A percentile compares a stretch with the other conserved stretches of the same genome.
These are phyloP conservation scores for Drosophila gaucha DNA, from an alignment of 2,888 invertebrate genomes.

Conservation along the genomic window DNA sequence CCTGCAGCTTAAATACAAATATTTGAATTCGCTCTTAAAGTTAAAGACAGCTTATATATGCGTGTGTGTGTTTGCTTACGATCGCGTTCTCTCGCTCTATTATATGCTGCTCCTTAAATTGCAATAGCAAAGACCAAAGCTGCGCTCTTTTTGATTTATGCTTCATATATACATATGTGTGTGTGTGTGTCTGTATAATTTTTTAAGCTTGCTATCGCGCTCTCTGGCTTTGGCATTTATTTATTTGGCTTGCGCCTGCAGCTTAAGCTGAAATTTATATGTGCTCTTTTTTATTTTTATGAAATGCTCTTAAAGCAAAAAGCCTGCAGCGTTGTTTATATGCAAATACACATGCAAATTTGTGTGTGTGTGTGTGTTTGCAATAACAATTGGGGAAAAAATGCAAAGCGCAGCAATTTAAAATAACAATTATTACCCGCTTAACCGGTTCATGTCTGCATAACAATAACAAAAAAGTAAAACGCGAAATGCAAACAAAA, in stretches of 20 bases:
- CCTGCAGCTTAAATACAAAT: neutral
- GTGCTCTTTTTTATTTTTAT: neutral
- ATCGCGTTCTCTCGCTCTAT: neutral
- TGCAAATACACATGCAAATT: too few relatives aligned
- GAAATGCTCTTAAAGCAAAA: neutral
- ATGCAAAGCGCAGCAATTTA: slow-evolving; percentile 35
- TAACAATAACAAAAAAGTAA: slow-evolving; percentile 29
- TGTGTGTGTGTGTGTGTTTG: slow-evolving; percentile 3
- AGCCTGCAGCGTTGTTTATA: too few relatives aligned
- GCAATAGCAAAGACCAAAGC: too few relatives aligned
- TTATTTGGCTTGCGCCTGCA: slow-evolving; percentile 20
- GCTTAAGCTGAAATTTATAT: slow-evolving; percentile 16
- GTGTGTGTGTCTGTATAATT: neutral
- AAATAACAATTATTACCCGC: slow-evolving; percentile 50
- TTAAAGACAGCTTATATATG: neutral
- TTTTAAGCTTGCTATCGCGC: neutral
- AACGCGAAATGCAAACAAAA: slow-evolving; percentile 13
- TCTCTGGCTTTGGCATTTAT: neutral
- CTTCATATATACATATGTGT: too few relatives aligned
- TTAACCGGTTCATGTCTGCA: slow-evolving; percentile 49
- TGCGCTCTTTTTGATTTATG: slow-evolving; percentile 2
- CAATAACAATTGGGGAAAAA: slow-evolving; percentile 52
- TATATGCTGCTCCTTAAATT: neutral
- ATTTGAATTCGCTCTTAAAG: slow-evolving; percentile 1
- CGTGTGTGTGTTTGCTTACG: neutral